Evolutionary conservation across 1,140 invertebrate species (phyloP), one percentile per base, ranked within the genome.

Genomic region (Eupristina koningsbergeri): DNA sequence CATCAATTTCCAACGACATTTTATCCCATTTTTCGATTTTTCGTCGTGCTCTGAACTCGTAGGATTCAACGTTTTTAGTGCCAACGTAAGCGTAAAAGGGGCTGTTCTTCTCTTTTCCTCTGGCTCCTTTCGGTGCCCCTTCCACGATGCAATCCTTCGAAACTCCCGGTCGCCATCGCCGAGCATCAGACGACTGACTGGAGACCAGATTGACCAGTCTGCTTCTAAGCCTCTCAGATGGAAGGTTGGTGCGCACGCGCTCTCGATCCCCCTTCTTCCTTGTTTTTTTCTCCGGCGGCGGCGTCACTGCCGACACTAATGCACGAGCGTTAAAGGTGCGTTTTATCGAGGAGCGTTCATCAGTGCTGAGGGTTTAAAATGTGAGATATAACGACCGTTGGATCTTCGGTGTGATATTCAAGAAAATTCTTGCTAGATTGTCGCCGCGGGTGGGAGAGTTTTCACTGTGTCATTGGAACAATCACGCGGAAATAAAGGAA

Each of bases 201-300:
- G 78, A 61, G 34, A 78, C 85, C 74, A 79, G 82, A 86, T 74
- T 84, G 81, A 86, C 85, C 85, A 86, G 85, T 84, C 79, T 79
- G 79, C 61, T 81, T 74, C 78, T 69, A 61, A 84, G 71, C 64
- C 67, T 63, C 77, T 34, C 11, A 31, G n/a, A 45, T 47, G 31
- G 47, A n/a, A 34, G 58, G 50, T 36, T 2, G 22, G 34, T 81
- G 80, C 45, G 73, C 73, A 50, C 41, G 73, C 73, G 73, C 73
- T 50, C 73, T 64, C 36, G 53, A 45, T 80, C 67, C 53, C 45
- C 41, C 45, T 13, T 39, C 41, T 34, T 50, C 29, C 15, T 47
- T 50, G 13, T 50, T 74, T 50, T 50, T 74, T 50, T 31, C 45
- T 9, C 19, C 19, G 64, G 19, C 9, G 8, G 19, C 64, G 64